Conservation (phyloP, 2,113 vertebrate genomes). For the Salvelinus fontinalis region DNA sequence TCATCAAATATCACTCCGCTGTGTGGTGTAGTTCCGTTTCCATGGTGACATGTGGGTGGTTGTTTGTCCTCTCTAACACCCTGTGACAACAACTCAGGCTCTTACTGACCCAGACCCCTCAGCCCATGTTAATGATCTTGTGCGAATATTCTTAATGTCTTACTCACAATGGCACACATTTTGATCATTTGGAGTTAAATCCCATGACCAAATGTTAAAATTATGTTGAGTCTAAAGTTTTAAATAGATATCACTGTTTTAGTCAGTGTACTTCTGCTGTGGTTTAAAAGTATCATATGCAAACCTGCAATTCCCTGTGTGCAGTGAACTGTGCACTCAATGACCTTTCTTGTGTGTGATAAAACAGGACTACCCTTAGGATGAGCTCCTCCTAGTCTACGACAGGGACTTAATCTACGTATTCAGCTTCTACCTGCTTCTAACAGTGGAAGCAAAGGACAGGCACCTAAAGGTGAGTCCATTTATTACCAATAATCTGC, state of each 20-base stretch:
- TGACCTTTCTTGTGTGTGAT: constrained; percentile 8
- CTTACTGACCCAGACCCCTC: not conserved
- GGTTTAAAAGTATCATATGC: too few relatives aligned
- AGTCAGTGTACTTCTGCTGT: too few relatives aligned
- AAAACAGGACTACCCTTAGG: constrained; percentile 85
- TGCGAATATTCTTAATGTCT: not conserved
- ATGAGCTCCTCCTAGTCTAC: constrained; percentile 86
- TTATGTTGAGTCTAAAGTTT: too few relatives aligned
- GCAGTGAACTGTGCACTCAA: not conserved
- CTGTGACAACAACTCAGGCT: not conserved
- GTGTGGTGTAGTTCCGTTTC: not conserved
- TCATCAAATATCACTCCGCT: too few relatives aligned
- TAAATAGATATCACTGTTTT: too few relatives aligned
- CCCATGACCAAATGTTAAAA: too few relatives aligned
- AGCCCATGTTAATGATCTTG: not conserved
- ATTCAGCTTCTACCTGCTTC: constrained; percentile 85
- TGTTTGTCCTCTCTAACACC: not conserved
- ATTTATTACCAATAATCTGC: not conserved
- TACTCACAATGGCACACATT: not conserved
- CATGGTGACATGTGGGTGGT: not conserved
- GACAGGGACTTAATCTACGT: constrained; percentile 83
- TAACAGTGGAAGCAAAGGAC: constrained; percentile 85
- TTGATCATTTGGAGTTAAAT: not conserved
- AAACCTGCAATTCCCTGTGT: too few relatives aligned
- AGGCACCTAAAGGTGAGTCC: constrained; percentile 78